Percentiles rank a stretch among this genome's conserved stretches.
Conservation (phyloP, 2,797 vertebrate genomes). For the Premnoplex brunnescens region DNA sequence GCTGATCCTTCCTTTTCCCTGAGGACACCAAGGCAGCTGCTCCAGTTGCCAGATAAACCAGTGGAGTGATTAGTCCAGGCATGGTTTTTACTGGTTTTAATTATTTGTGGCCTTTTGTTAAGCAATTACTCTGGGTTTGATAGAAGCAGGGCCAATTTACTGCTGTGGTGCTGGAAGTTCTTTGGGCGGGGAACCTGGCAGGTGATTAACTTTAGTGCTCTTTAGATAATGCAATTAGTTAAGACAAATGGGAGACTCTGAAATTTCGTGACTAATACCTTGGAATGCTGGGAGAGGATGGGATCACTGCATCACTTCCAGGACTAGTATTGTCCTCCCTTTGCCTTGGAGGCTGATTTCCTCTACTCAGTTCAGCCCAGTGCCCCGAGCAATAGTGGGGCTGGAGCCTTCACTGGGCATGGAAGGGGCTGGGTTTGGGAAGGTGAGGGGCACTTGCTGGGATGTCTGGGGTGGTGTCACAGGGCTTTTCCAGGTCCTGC, state of each 20-base stretch:
- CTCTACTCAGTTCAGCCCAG: neutral
- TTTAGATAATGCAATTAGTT: neutral
- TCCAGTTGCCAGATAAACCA: neutral
- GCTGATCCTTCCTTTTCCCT: neutral
- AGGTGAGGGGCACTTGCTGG: accelerated
- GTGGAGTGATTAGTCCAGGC: neutral
- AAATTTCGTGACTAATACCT: neutral
- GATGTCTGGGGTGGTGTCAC: accelerated
- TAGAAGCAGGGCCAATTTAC: neutral
- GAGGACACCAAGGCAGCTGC: neutral
- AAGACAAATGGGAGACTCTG: neutral
- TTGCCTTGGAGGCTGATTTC: neutral
- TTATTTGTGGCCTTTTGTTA: neutral
- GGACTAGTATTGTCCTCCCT: neutral
- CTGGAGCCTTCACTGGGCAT: neutral
- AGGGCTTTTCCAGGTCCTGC: accelerated
- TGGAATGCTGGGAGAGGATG: neutral
- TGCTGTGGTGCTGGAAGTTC: neutral
- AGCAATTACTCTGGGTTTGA: neutral
- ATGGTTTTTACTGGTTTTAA: neutral
- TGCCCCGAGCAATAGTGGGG: neutral
- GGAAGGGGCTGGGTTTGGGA: neutral
- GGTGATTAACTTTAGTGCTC: neutral
- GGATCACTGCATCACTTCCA: neutral
- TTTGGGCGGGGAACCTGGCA: neutral